Evolutionary conservation across 2,888 invertebrate species (phyloP).

Genomic region (Drosophila conformis): DNA sequence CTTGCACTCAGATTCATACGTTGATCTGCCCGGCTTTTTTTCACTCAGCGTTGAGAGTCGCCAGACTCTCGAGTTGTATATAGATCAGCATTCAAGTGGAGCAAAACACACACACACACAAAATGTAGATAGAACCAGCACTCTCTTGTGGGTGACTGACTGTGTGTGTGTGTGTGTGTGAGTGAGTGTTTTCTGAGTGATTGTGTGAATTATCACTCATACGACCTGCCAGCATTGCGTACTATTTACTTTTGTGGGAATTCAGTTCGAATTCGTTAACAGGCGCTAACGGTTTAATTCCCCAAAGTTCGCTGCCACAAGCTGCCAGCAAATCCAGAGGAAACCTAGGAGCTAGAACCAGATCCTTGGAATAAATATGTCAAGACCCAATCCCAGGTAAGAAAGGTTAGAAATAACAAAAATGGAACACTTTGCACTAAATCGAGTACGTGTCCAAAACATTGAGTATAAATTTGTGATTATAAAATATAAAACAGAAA

Average conservation of each 20-base stretch:
- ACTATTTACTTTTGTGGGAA: conserved; percentile 68
- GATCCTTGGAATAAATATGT: conserved; percentile 41
- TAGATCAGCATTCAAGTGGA: conserved; percentile 33
- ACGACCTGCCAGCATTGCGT: conserved; percentile 70
- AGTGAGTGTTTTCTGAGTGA: conserved; percentile 40
- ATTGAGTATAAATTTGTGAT: conserved; percentile 3
- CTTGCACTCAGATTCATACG: conserved; percentile 11
- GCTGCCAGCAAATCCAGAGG: not conserved
- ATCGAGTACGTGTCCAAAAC: not conserved
- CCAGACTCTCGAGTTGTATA: conserved; percentile 34
- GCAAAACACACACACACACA: not conserved
- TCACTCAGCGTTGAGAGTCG: conserved; percentile 1
- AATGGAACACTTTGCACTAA: not conserved
- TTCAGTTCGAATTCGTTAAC: conserved; percentile 76
- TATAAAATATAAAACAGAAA: not conserved
- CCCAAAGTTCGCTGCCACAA: conserved; percentile 1
- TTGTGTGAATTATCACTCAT: conserved; percentile 67
- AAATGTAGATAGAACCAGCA: conserved; percentile 37
- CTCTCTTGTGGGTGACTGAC: conserved; percentile 17
- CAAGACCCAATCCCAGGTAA: conserved; percentile 34
- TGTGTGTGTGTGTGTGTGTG: conserved; percentile 27
- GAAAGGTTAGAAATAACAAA: not conserved
- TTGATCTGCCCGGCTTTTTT: conserved; percentile 12
- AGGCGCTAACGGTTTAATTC: conserved; percentile 75
- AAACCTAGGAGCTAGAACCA: not conserved